Conservation (phyloP, 2,888 invertebrate species). For the Leucania comma region DNA sequence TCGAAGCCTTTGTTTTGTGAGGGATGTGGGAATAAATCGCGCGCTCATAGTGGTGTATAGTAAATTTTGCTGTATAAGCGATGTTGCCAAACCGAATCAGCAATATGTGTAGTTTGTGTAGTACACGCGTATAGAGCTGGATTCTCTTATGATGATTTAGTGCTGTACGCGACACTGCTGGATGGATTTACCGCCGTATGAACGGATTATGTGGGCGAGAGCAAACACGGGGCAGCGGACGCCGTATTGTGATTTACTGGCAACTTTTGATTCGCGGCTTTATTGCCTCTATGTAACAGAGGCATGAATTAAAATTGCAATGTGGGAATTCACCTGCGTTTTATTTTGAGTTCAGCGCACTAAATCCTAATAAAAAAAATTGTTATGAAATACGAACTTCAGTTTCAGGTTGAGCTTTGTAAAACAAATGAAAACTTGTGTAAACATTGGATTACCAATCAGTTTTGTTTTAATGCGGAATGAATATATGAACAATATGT, state of each 20-base stretch:
- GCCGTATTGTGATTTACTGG: conserved; percentile 89
- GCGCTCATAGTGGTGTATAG: conserved; percentile 61
- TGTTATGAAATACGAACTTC: conserved; percentile 23
- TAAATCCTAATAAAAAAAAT: conserved; percentile 41
- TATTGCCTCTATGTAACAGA: conserved; percentile 80
- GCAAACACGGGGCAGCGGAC: conserved; percentile 89
- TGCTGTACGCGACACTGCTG: conserved; percentile 85
- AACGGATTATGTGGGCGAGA: conserved; percentile 91
- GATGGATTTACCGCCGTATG: conserved; percentile 90
- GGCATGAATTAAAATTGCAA: conserved; percentile 75
- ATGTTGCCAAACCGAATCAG: conserved; percentile 79
- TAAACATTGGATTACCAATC: conserved; percentile 25
- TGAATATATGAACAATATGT: conserved; percentile 45
- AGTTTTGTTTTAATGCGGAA: conserved; percentile 35
- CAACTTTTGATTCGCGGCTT: conserved; percentile 89
- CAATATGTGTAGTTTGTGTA: conserved; percentile 76
- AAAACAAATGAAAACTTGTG: conserved; percentile 35
- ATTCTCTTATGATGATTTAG: conserved; percentile 91
- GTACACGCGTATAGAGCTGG: conserved; percentile 79
- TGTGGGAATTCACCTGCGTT: conserved; percentile 63
- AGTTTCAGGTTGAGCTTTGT: neutral
- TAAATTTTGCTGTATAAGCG: conserved; percentile 68
- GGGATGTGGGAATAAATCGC: conserved; percentile 66
- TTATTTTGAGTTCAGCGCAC: conserved; percentile 35
- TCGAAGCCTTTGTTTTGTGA: conserved; percentile 65